Percentiles rank a stretch among this genome's conserved stretches.
Evolutionary conservation across 2,113 vertebrate species (phyloP).

Genomic region (Sterna hirundo): DNA sequence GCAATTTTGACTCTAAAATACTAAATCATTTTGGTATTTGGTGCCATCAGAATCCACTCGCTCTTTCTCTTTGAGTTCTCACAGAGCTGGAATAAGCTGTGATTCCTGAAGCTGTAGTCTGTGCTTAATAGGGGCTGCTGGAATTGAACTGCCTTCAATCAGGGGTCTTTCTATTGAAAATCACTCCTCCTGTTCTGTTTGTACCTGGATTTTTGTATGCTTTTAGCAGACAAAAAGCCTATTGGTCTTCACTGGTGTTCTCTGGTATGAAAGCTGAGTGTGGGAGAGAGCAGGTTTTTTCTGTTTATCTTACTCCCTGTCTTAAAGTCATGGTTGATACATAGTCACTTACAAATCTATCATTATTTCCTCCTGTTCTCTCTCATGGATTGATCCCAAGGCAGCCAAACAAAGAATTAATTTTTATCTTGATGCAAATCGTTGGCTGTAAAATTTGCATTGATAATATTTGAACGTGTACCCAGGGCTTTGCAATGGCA

Average conservation of each 20-base stretch:
- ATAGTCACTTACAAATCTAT: not conserved
- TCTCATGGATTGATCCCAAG: not conserved
- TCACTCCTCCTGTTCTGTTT: not conserved
- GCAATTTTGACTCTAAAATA: not conserved
- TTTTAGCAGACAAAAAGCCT: not conserved
- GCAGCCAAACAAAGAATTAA: not conserved
- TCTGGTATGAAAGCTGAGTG: not conserved
- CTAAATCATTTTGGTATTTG: not conserved
- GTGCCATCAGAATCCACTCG: not conserved
- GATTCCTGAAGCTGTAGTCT: not conserved
- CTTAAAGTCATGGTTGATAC: not conserved
- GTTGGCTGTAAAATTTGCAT: slow-evolving; percentile 4
- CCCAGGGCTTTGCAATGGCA: not conserved
- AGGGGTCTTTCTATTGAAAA: not conserved
- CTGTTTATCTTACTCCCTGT: not conserved
- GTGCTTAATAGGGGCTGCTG: not conserved
- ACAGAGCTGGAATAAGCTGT: not conserved
- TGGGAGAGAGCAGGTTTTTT: not conserved
- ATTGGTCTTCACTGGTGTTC: not conserved
- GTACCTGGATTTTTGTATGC: not conserved
- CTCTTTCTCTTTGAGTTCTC: not conserved
- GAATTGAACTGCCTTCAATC: not conserved
- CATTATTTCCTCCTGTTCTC: not conserved
- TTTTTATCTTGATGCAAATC: slow-evolving; percentile 6
- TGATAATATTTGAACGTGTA: not conserved